Base-by-base conservation (phyloP, 1,140 invertebrate genomes). In the Chrysopa pallens region DNA sequence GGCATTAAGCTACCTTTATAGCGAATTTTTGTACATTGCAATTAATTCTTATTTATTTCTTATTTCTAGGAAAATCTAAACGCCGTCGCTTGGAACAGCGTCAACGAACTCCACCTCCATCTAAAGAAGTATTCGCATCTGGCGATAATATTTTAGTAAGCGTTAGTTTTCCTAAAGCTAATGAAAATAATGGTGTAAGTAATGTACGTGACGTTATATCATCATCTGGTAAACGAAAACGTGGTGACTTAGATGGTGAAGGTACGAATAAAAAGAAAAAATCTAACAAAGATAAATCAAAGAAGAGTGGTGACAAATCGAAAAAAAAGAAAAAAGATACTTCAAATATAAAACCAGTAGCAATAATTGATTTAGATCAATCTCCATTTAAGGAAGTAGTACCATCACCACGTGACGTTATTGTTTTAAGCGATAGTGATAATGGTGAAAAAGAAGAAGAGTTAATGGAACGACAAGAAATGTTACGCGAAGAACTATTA, bases 141-240 rank as follows among this genome's bases (percentile, higher is more conserved):
- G 88, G 87, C 5, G 85, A 90, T 60, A 90, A 89, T 55, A 91
- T 92, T 42, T 67, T 90, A 28, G 85, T 92, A 0, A 90, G 85
- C 59, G 84, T 92, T 6, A 89, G 84, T 59, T 92, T 91, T 57
- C 83, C 82, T 52, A 81, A 83, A 47, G 77, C 80, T 42, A 72
- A 73, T 44, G 67, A 70, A 39, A 64, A 46, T 17, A 59, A 70
- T 46, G 60, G 69, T 44, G 59, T 68, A 49, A 55, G 66, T n/a
- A 35, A 66, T 33, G 33, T 52, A 8, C 38, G 45, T 4, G 48
- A 51, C 28, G 45, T 62, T 6, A 52, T 58, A 6, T 56, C 60
- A 1, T 51, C 58, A 1, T 61, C 62, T 40, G 39, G 37, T 43
- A 39, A 46, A 44, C 13, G 50, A 47, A 33, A 49, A 42, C 29